phyloP scores from a whole-genome alignment of 2,113 vertebrate species.

The Mobula hypostoma region DNA sequence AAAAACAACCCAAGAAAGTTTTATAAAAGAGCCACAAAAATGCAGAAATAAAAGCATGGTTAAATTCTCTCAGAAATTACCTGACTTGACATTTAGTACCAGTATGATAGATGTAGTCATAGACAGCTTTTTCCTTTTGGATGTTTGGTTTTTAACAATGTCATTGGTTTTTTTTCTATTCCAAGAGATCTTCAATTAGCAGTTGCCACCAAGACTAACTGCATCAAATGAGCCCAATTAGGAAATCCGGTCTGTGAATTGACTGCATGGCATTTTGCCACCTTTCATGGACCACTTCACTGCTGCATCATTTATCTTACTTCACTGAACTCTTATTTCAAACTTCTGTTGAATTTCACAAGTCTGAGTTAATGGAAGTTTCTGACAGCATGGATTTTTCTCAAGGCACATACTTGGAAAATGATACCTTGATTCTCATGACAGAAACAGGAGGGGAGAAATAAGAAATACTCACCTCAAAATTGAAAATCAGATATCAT shows the following conservation, averaged over 20 bases:
- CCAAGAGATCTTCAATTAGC: neutral
- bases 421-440: neutral
- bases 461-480: neutral
- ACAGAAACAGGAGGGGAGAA: neutral
- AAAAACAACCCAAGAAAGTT: neutral
- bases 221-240: constrained; percentile 5
- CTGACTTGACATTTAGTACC: neutral
- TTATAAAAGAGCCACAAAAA: neutral
- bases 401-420: neutral
- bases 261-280: neutral
- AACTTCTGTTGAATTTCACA: neutral
- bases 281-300: constrained; percentile 1
- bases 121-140: neutral
- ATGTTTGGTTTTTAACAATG: constrained; percentile 5
- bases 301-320: neutral
- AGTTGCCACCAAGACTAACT: neutral
- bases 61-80: neutral
- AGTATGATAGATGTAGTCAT: neutral
- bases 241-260: neutral
- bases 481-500: neutral
- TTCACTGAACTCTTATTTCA: neutral
- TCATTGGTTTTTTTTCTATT: neutral
- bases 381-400: neutral
- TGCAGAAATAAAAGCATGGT: neutral
- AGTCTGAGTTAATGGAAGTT: neutral